Percentiles rank a stretch among this genome's conserved stretches.
Evolutionary conservation across 92 coral and sea anemone genomes (phyloP).

Genomic region (Porites cylindrica): DNA sequence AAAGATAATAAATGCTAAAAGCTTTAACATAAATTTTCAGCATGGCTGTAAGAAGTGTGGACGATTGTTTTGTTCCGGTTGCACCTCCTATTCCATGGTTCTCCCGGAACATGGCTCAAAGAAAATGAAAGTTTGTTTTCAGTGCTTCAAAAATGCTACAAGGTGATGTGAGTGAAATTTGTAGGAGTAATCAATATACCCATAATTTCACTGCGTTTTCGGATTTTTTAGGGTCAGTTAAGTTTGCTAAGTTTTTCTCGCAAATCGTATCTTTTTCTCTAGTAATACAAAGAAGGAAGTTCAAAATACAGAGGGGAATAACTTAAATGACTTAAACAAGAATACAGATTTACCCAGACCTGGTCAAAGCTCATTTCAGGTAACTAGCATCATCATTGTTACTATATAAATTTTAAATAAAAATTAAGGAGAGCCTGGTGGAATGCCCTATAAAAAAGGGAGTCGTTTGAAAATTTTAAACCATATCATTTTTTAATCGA

Average conservation of each 20-base stretch:
- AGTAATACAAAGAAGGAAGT: slow-evolving; percentile 2
- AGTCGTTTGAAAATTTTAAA: too few relatives aligned
- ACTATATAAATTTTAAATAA: too few relatives aligned
- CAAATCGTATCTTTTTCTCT: not conserved
- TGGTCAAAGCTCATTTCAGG: not conserved
- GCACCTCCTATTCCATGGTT: slow-evolving; percentile 80
- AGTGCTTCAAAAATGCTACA: slow-evolving; percentile 68
- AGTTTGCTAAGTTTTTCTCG: too few relatives aligned
- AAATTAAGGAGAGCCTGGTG: too few relatives aligned
- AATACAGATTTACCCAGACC: slow-evolving; percentile 26
- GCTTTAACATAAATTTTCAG: slow-evolving; percentile 39
- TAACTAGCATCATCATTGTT: not conserved
- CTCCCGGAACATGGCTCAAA: slow-evolving; percentile 83
- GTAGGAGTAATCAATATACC: not conserved
- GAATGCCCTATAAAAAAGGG: too few relatives aligned
- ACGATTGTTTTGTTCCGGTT: slow-evolving; percentile 85
- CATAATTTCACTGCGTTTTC: too few relatives aligned
- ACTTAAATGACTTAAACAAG: slow-evolving; percentile 55
- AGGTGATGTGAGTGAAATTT: slow-evolving; percentile 23
- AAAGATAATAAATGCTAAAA: too few relatives aligned
- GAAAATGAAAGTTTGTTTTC: slow-evolving; percentile 87
- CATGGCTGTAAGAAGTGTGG: slow-evolving; percentile 95
- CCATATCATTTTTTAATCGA: too few relatives aligned
- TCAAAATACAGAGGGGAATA: not conserved
- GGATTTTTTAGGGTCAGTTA: too few relatives aligned